These are phyloP conservation scores for Atta colombica DNA, from an alignment of 1,140 invertebrate genomes.

Conservation along the genomic window DNA sequence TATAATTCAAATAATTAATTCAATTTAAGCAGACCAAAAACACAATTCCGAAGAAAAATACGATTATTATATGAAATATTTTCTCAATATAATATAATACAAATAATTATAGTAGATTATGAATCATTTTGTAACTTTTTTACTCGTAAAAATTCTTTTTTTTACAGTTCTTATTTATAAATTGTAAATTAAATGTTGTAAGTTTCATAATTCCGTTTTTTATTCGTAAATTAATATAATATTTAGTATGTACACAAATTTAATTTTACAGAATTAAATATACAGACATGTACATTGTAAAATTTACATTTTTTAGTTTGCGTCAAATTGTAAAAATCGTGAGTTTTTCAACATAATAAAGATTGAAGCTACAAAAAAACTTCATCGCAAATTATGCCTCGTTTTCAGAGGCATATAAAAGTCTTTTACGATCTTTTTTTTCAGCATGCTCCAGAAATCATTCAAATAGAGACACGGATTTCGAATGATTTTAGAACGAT, in stretches of 20 bases:
- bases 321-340: background rate
- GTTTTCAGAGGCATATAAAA: constrained; percentile 68
- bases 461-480: constrained; percentile 14
- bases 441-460: constrained; percentile 43
- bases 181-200: background rate
- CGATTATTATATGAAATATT: background rate
- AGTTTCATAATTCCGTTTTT: background rate
- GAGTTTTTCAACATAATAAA: constrained; percentile 52
- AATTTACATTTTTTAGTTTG: background rate
- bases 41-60: background rate
- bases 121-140: background rate
- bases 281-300: background rate
- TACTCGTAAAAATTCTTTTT: background rate
- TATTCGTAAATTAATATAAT: background rate
- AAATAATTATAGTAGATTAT: background rate
- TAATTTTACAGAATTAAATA: background rate
- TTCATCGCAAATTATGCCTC: constrained; percentile 68
- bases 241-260: background rate
- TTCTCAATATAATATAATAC: background rate
- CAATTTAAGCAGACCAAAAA: background rate
- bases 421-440: constrained; percentile 67
- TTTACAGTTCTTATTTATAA: constrained; percentile 1
- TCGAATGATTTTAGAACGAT: background rate
- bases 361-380: constrained; percentile 39
- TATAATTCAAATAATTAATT: constrained; percentile 17